These are phyloP conservation scores for Potamilus streckersoni DNA, from an alignment of 1,140 invertebrate genomes.

Conservation along the genomic window DNA sequence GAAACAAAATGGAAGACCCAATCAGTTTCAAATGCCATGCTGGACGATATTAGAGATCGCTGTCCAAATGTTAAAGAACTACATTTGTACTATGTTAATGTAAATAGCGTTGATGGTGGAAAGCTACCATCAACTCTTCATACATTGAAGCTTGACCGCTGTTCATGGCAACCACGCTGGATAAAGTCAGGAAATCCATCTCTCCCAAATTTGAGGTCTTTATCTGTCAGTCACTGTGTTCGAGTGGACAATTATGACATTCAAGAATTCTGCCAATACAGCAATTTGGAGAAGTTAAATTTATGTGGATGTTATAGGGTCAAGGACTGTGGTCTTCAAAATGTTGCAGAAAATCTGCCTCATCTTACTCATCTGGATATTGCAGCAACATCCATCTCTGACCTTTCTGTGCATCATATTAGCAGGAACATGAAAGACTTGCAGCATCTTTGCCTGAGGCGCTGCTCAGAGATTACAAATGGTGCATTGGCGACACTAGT, in stretches of 20 bases:
- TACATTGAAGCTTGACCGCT: constrained; percentile 6
- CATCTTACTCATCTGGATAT: constrained; percentile 9
- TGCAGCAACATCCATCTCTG: neutral
- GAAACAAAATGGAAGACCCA: constrained; percentile 15
- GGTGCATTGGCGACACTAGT: too few species aligned
- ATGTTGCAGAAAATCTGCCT: constrained; percentile 18
- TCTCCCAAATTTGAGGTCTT: constrained; percentile 8
- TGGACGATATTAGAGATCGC: constrained; percentile 19
- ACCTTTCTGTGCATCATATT: constrained; percentile 23
- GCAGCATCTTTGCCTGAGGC: too few species aligned
- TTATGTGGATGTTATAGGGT: constrained; percentile 21
- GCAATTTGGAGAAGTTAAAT: constrained; percentile 18
- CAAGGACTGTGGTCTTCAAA: constrained; percentile 7
- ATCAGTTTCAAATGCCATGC: constrained; percentile 17
- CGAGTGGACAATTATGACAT: constrained; percentile 14
- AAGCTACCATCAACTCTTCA: constrained; percentile 13
- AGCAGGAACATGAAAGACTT: constrained; percentile 9
- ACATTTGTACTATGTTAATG: constrained; percentile 6
- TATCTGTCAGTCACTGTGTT: constrained; percentile 5
- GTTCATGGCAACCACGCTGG: constrained; percentile 24
- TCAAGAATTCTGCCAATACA: constrained; percentile 8
- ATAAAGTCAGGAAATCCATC: constrained; percentile 3
- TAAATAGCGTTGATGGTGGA: constrained; percentile 6
- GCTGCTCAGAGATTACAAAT: too few species aligned
- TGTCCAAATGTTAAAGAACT: constrained; percentile 26